Conservation (phyloP, 1,140 invertebrate species). For the Polyergus mexicanus region DNA sequence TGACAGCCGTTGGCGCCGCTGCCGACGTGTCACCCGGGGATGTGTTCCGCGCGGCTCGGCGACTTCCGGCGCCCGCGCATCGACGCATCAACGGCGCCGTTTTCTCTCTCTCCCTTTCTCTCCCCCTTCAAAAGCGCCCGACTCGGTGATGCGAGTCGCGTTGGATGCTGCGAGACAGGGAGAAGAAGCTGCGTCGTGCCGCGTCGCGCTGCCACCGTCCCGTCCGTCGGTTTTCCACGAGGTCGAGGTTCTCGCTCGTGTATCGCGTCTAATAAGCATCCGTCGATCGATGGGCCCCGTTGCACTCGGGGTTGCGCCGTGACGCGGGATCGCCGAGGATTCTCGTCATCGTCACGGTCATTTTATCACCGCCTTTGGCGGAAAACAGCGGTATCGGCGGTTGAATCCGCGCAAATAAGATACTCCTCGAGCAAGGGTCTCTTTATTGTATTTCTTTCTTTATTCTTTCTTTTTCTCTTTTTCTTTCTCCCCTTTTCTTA, state of each 20-base stretch:
- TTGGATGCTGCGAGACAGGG: slow-evolving; percentile 38
- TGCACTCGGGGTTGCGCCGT: background rate
- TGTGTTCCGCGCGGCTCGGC: slow-evolving; percentile 84
- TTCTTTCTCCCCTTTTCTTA: background rate
- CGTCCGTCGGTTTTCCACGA: slow-evolving; percentile 36
- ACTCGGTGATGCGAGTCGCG: slow-evolving; percentile 46
- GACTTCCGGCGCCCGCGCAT: slow-evolving; percentile 85
- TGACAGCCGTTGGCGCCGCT: slow-evolving; percentile 41
- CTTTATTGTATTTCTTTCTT: slow-evolving; percentile 24
- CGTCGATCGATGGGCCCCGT: slow-evolving; percentile 33
- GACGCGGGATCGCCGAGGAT: background rate
- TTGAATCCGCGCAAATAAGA: background rate
- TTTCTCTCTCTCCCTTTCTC: too few relatives aligned
- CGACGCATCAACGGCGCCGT: slow-evolving; percentile 83
- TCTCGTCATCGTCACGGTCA: slow-evolving; percentile 7
- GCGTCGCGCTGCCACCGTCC: slow-evolving; percentile 19
- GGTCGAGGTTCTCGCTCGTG: slow-evolving; percentile 14
- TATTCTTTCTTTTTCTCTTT: background rate
- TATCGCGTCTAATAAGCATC: slow-evolving; percentile 14
- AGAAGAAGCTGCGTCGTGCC: slow-evolving; percentile 34
- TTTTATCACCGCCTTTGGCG: background rate
- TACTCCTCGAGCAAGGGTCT: background rate
- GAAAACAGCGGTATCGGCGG: background rate
- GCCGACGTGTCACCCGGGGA: slow-evolving; percentile 52
- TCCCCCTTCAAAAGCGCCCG: slow-evolving; percentile 72